phyloP scores from a whole-genome alignment of 2,113 vertebrate species.

The Dasyornis broadbenti region DNA sequence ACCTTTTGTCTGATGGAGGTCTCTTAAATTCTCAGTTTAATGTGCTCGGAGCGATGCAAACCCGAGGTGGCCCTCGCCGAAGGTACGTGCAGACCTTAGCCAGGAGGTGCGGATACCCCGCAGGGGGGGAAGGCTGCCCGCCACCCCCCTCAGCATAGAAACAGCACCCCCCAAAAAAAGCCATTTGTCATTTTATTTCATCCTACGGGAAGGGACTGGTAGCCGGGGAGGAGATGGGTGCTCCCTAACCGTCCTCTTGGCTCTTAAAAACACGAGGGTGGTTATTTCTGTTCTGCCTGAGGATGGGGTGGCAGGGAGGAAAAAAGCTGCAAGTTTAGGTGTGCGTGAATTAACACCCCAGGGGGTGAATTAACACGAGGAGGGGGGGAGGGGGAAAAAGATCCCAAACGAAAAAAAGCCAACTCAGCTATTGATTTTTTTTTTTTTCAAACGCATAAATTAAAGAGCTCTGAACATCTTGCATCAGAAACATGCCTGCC shows the following conservation, averaged over 20 bases:
- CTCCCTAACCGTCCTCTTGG: not conserved
- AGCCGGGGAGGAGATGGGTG: not conserved
- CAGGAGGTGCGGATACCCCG: not conserved
- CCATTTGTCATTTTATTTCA: not conserved
- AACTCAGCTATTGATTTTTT: not conserved
- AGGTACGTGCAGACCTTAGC: not conserved
- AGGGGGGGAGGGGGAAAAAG: fast-evolving
- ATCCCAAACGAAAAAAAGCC: not conserved
- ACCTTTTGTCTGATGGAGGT: constrained; percentile 55
- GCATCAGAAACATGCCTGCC: not conserved
- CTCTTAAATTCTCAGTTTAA: not conserved
- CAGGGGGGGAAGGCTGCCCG: not conserved
- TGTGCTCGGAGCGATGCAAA: not conserved
- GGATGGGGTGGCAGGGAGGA: not conserved
- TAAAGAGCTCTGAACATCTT: not conserved
- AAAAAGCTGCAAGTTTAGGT: not conserved
- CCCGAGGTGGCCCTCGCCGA: not conserved
- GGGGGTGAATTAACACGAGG: too few species aligned
- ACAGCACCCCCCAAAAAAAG: too few species aligned
- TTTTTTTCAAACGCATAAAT: not conserved
- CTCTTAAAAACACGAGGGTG: not conserved
- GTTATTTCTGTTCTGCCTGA: not conserved
- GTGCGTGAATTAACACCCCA: not conserved
- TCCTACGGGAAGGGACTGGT: not conserved
- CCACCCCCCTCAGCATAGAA: not conserved